These are phyloP conservation scores for Microtus ochrogaster DNA, from an alignment of 2,113 vertebrate species.

Conservation along the genomic window DNA sequence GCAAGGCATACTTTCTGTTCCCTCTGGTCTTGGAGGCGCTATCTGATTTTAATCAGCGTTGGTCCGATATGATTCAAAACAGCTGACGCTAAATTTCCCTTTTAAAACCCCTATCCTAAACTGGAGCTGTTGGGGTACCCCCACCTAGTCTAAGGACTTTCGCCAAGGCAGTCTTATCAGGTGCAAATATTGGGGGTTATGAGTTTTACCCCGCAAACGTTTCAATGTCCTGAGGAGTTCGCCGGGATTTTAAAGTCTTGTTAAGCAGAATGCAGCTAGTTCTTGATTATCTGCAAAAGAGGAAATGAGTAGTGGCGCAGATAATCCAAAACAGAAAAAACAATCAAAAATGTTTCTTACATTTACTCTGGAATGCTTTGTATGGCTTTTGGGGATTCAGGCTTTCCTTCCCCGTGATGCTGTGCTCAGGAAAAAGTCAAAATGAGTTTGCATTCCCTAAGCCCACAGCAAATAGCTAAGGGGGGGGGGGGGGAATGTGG, in stretches of 20 bases:
- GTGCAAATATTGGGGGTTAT: constrained; percentile 79
- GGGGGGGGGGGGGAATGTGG: constrained; percentile 30
- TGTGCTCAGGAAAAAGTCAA: constrained; percentile 74
- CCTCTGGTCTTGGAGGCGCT: constrained; percentile 64
- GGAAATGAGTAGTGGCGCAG: constrained; percentile 69
- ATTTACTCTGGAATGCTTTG: constrained; percentile 79
- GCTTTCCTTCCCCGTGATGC: constrained; percentile 61
- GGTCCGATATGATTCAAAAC: constrained; percentile 85
- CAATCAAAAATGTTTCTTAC: constrained; percentile 70
- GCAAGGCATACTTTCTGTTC: constrained; percentile 61
- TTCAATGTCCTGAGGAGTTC: constrained; percentile 65
- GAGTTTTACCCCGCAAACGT: constrained; percentile 80
- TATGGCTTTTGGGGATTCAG: constrained; percentile 71
- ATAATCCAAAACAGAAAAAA: constrained; percentile 78
- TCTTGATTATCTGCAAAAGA: constrained; percentile 72
- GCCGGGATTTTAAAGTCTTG: constrained; percentile 74
- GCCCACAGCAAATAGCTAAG: constrained; percentile 67
- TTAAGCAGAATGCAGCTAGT: constrained; percentile 11
- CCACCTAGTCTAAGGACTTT: constrained; percentile 43
- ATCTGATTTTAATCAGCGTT: constrained; percentile 84
- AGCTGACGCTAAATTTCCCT: constrained; percentile 82
- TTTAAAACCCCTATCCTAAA: constrained; percentile 57
- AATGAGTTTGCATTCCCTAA: constrained; percentile 77
- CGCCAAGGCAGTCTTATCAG: constrained; percentile 67
- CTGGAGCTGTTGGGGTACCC: constrained; percentile 65